Base-by-base conservation (phyloP, 35 echinoderm and acorn worm genomes). In the Apostichopus japonicus region DNA sequence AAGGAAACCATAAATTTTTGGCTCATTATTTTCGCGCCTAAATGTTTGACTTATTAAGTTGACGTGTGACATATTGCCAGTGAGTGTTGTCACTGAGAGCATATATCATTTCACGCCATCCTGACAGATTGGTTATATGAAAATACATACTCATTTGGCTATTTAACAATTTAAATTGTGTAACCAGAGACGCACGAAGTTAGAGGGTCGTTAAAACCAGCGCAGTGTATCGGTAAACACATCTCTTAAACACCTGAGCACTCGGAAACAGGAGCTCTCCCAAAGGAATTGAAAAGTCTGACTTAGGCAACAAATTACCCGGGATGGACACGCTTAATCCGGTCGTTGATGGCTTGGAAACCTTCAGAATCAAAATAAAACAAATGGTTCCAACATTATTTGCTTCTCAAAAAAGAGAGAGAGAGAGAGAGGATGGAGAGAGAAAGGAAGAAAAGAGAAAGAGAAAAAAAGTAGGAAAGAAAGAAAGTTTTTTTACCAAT, bases 81-180 rank as follows among this genome's bases (percentile, higher is more conserved):
- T 55, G 79, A 83, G 79, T 83, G 51, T 83, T 83, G 79, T 83
- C 79, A 83, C 44, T 25, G 55, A 53, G 79, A 53, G 51, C 44
- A 52, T 83, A 83, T 83, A 83, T 83, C 55, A 83, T 53, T 83
- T 83, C 79, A 19, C 79, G 55, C 79, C 51, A 54, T 83, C 51
- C n/a, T 83, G 79, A 83, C 81, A 84, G 81, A 84, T 84, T 84
- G 81, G 81, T 23, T n/a, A 84, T 84, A 84, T 84, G 81, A 84
- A 44, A 84, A 84, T 84, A 84, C 54, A 84, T 84, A 84, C 81
- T 17, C 81, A 23, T 58, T 23, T 54, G 81, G 27, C 81, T 84
- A 84, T 58, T 84, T 84, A 84, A 84, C 81, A 84, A 84, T 84
- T 84, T 84, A 84, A 84, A 84, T 84, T 84, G 81, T 84, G 81